Base-by-base conservation (phyloP, 2,888 invertebrate genomes). In the Cheilosia grossa region DNA sequence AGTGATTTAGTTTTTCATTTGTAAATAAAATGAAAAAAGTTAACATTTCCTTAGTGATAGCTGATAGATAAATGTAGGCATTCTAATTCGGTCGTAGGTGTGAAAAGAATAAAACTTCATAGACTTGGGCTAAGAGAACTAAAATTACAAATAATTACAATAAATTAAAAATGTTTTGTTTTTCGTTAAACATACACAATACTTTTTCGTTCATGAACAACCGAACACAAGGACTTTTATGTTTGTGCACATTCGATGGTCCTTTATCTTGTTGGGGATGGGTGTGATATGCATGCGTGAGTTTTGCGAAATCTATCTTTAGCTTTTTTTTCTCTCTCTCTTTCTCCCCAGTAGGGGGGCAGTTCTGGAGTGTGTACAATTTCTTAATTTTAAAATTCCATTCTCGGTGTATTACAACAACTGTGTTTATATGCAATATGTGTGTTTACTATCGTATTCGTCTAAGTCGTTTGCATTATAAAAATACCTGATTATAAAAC, bases 401-500 rank as follows among this genome's bases (percentile, higher is more conserved):
- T 74, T 66, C 17, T 69, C 63, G 59, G 78, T 73, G 78, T 67
- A 19, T 9, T 7, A 19, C 30, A 30, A 30, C 9, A 37, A 37
- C 27, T 67, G 40, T 59, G 13, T 2, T n/a, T 19, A 30, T 19
- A 19, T 73, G n/a, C 47, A 40, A 0, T 13, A 37, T 37, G 24
- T 24, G 61, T 59, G 37, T 54, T 7, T 69, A n/a, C 15, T 24
- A 70, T 17, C 19, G 17, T 17, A 47, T 19, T 47, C 49, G 70
- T 64, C 80, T 83, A 83, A 74, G 10, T 69, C 64, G 15, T 63
- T 69, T 83, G 67, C 61, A 27, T 85, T 81, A 85, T 67, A 85
- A 72, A 85, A 85, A 85, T 85, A 85, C 85, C 81, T 83, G 85
- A 85, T 77, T 85, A 81, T 49, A 64, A 81, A 74, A 75, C 66